Base-by-base conservation (phyloP, 23 tunicate genomes). In the Corella eumyota region DNA sequence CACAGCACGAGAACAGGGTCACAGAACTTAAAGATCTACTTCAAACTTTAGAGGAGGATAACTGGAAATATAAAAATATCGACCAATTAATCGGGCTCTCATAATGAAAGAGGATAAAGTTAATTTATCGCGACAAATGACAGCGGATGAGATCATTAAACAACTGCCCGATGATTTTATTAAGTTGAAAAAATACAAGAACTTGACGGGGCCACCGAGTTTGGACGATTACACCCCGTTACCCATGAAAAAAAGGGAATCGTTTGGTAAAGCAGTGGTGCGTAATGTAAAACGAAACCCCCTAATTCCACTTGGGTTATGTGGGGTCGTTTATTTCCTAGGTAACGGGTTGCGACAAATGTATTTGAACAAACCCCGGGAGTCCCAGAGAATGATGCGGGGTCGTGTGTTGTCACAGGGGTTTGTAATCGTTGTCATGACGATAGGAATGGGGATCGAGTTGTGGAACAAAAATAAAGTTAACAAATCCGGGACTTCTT, bases 361-460 rank as follows among this genome's bases (percentile, higher is more conserved):
- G 94, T 46, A 17, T 3, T 13, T 19, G 11, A 58, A 78, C 0
- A 64, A 84, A 40, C 25, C 58, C 1, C 17, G 21, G 25, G 46
- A 77, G 36, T 84, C 94, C 13, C 82, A 84, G 44, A 46, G 35
- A 35, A 84, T 84, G 94, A 84, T 84, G 94, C 64, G 94, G 4
- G 94, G 94, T 4, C 83, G 94, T 29, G 77, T 84, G 1, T 30
- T 64, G 11, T 77, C 94, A 29, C 94, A 84, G 31, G 94, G 83
- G 20, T 84, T 84, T 53, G 75, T 83, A 5, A 40, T 84, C 6
- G 32, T 75, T 1, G 94, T 78, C 21, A 15, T 84, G 0, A 68
- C 69, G 1, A 77, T 59, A 0, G 94, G 94, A 2, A 11, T 79
- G 37, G 32, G 26, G 15, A 47, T 33, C 32, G 87, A 79, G 57